Base-by-base conservation (phyloP, 2,113 vertebrate species). In the Pseudorectes ferrugineus region DNA sequence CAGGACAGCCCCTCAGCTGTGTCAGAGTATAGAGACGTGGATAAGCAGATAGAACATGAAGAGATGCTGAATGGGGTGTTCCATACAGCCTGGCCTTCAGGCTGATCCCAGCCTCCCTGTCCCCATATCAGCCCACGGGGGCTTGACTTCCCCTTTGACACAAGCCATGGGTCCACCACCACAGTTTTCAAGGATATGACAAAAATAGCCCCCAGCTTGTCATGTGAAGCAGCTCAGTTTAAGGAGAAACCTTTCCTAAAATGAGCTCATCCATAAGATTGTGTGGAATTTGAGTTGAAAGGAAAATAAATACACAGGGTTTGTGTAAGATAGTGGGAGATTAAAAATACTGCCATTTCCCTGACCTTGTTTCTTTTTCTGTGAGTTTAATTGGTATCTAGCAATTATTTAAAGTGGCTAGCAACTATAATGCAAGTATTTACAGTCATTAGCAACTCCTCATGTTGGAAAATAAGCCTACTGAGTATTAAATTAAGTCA, bases 401-500 rank as follows among this genome's bases (percentile, higher is more conserved):
- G 71, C 79, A 93, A 86, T 90, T 95, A 95, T 61, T 93, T 88
- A 42, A 95, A 92, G 79, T 71, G 92, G 78, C 63, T 94, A 90
- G 59, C 79, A 88, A 93, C 4, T 38, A 35, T 66, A 95, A 71
- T 40, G 19, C 59, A 83, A 71, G 71, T 93, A 90, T 96, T 95
- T 96, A 73, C 68, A 88, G 83, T 93, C 65, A 80, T 93, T 96
- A 97, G 49, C 86, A 91, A 28, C 84, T 96, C 57, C 26, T 84
- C 19, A 29, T 81, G 71, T 83, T 77, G 57, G 82, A 92, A 95
- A 95, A 96, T 90, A 92, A 96, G 79, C 85, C 79, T 74, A 35
- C 11, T 93, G 93, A 94, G 73, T 94, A 95, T 85, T 87, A 95
- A 92, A 92, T 96, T 90, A 94, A 94, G 51, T 59, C 90, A 86